Evolutionary conservation across 2,888 invertebrate species (phyloP).

Genomic region (Diarsia brunnea): DNA sequence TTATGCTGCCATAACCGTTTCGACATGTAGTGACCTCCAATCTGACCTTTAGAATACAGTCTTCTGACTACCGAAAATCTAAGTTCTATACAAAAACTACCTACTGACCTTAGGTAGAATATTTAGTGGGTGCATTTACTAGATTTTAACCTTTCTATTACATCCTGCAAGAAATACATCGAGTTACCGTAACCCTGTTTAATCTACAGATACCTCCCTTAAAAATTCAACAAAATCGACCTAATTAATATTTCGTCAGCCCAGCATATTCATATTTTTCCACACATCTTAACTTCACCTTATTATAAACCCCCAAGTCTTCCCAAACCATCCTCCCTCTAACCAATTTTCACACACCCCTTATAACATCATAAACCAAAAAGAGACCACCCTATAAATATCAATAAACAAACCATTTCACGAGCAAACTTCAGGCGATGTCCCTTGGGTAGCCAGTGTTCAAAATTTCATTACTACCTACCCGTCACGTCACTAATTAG

Average conservation of each 20-base stretch:
- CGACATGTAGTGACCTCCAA: no score
- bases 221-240: no score
- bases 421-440: slow-evolving; percentile 39
- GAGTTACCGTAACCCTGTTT: no score
- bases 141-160: no score
- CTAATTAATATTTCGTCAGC: background rate
- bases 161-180: no score
- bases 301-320: background rate
- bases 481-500: slow-evolving; percentile 68
- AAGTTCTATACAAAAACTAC: no score
- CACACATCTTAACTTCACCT: background rate
- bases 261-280: background rate
- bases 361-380: background rate
- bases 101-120: no score
- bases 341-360: background rate
- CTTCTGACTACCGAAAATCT: no score
- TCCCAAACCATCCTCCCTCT: background rate
- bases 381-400: slow-evolving; percentile 1
- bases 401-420: slow-evolving; percentile 43
- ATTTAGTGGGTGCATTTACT: no score
- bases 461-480: slow-evolving; percentile 69
- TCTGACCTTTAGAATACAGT: no score
- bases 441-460: slow-evolving; percentile 60
- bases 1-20: no score
- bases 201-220: no score